Evolutionary conservation across 2,113 vertebrate genomes (phyloP).

Genomic region (Saguinus midas): DNA sequence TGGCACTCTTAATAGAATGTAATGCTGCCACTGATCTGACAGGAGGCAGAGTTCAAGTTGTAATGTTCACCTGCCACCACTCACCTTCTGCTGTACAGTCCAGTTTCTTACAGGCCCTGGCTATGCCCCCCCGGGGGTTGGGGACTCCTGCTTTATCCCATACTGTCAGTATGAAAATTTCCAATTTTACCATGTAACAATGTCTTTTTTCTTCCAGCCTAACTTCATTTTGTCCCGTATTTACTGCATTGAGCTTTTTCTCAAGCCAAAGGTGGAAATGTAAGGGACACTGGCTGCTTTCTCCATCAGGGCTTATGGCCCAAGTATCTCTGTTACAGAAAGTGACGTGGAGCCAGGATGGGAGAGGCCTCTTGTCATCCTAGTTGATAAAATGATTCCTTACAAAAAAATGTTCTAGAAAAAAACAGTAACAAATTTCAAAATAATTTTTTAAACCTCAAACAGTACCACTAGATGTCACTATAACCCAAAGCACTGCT

Average conservation of each 20-base stretch:
- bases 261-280: not conserved
- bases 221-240: too few species aligned
- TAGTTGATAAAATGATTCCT: not conserved
- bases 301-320: not conserved
- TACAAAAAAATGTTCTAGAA: not conserved
- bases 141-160: too few species aligned
- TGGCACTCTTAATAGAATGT: too few species aligned
- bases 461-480: conserved; percentile 82
- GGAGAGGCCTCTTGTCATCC: not conserved
- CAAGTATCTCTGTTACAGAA: not conserved
- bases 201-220: not conserved
- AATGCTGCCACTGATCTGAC: too few species aligned
- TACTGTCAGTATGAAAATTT: not conserved
- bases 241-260: not conserved
- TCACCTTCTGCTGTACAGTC: too few species aligned
- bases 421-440: not conserved
- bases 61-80: too few species aligned
- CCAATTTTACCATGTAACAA: not conserved
- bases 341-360: not conserved
- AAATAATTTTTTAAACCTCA: not conserved
- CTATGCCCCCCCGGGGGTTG: too few species aligned
- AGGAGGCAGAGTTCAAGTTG: too few species aligned
- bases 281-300: not conserved
- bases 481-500: conserved; percentile 58
- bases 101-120: too few species aligned